phyloP scores from a whole-genome alignment of 2,797 vertebrate genomes.

The Galagoides demidoff region DNA sequence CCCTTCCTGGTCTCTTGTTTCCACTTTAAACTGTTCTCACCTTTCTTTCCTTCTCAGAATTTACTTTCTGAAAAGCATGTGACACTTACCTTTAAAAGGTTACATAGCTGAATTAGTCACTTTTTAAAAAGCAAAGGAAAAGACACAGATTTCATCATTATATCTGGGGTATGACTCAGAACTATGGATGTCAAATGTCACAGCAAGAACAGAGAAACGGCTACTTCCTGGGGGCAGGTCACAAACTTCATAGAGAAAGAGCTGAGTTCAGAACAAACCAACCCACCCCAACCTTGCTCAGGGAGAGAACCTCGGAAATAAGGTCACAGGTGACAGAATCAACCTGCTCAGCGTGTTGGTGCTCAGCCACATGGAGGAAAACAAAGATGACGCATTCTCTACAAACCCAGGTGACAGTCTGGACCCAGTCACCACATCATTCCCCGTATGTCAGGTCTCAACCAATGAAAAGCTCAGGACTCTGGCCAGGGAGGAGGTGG shows the following conservation, averaged over 20 bases:
- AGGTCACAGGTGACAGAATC: background rate
- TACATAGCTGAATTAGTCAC: background rate
- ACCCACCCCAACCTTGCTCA: background rate
- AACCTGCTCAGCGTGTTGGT: fast-evolving
- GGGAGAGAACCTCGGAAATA: background rate
- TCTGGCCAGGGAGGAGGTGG: background rate
- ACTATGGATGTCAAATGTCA: too few relatives aligned
- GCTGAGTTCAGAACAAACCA: too few relatives aligned
- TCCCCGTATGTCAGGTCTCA: background rate
- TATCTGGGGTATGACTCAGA: background rate
- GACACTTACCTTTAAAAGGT: background rate
- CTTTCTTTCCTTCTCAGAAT: background rate
- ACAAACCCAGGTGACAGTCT: background rate
- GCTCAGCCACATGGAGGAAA: fast-evolving
- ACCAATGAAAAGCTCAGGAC: too few relatives aligned
- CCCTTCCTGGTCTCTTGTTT: background rate
- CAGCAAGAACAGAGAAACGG: background rate
- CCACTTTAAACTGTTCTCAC: too few relatives aligned
- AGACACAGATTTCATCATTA: too few relatives aligned
- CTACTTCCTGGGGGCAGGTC: background rate
- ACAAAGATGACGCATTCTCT: background rate
- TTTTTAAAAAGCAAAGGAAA: background rate
- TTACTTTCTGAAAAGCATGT: background rate
- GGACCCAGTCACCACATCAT: too few relatives aligned
- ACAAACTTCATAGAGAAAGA: background rate